Evolutionary conservation across 1,140 invertebrate species (phyloP), one percentile per base, ranked within the genome.

Genomic region (Drosophila asahinai): DNA sequence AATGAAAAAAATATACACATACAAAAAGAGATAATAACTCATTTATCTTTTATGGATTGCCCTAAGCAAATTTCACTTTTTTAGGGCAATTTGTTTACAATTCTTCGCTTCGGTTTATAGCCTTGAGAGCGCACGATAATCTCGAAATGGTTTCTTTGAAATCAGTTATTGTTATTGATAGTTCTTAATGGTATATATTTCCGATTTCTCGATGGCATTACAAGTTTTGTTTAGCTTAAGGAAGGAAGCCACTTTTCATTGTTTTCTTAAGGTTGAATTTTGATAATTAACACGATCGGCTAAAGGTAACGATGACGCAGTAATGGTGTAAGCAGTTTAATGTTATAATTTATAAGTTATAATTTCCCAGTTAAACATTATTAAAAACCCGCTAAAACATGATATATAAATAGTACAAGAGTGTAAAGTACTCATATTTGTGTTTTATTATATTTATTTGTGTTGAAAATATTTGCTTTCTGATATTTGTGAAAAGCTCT

Each of bases 51-150:
- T 78, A 78, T 78, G 51, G 43, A 45, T 54, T 17, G 49, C 51
- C 64, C 58, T 30, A 77, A 55, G 58, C 38, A 62, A 77, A 68
- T 78, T 78, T 58, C 17, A 70, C 54, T 76, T 63, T 60, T 77
- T 68, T 62, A 49, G 43, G 42, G 74, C 74, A 68, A 70, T 77
- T 78, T 78, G 76, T 77, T 77, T 77, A 62, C 45, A 30, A 30
- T 22, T 66, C 45, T 48, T 19, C 14, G 48, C 36, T 40, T 27
- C 14, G 48, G n/a, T 60, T 59, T 52, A 47, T 52, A 42, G 67
- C 42, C 57, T 75, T 38, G 58, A 40, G 25, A 51, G 14, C 30
- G 45, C 36, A 64, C 45, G 43, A 64, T 64, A 48, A 64, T 64
- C 22, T 63, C 12, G 42, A 38, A 67, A 64, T 66, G 64, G 43